Percentiles rank a stretch among this genome's conserved stretches.
phyloP scores from a whole-genome alignment of 2,797 vertebrate species.

The Pseudochromis fuscus region DNA sequence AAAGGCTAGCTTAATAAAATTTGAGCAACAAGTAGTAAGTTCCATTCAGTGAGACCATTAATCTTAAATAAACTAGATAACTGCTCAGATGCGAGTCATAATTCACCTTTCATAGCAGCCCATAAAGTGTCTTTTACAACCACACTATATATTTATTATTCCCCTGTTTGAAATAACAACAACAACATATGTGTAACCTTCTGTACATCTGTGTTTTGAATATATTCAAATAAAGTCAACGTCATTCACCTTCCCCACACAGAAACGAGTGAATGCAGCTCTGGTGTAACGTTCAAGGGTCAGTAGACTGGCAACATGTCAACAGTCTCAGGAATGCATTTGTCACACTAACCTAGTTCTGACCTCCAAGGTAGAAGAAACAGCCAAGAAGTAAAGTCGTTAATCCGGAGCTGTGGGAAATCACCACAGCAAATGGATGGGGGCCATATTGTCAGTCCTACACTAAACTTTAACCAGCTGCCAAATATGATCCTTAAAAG shows the following conservation, averaged over 20 bases:
- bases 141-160: neutral
- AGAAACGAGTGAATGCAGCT: neutral
- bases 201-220: neutral
- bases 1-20: no score
- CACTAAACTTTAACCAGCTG: conserved; percentile 1
- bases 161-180: no score
- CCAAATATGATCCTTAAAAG: no score
- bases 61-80: no score
- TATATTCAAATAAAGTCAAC: neutral
- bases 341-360: conserved; percentile 73
- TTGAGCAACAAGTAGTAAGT: no score
- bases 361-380: conserved; percentile 61
- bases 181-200: neutral
- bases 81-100: no score
- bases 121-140: neutral
- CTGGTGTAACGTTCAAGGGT: conserved; percentile 56
- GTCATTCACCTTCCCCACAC: neutral
- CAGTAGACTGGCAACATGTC: conserved; percentile 55
- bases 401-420: conserved; percentile 50
- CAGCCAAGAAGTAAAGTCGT: conserved; percentile 43
- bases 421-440: conserved; percentile 28
- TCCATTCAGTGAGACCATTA: no score
- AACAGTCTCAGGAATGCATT: conserved; percentile 64
- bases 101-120: no score
- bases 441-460: conserved; percentile 7